Base-by-base conservation (phyloP, 1,140 invertebrate species). In the Metaphire vulgaris region DNA sequence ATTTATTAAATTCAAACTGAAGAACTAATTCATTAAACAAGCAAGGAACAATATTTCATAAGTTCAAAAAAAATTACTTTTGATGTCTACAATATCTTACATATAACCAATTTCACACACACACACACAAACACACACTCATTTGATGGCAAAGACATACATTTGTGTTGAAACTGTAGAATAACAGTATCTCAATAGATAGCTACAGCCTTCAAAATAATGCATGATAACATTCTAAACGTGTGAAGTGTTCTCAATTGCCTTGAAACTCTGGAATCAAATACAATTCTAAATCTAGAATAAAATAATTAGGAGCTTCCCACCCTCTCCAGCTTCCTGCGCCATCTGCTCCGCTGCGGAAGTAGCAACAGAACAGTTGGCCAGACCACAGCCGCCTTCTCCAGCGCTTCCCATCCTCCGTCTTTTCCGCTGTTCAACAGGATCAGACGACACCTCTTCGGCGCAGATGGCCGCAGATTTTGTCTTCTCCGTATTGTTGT, bases 311-410 rank as follows among this genome's bases (percentile, higher is more conserved):
- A n/a, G n/a, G n/a, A n/a, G n/a, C n/a, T 69, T 68, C 69, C 31
- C 69, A 32, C 69, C 66, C 1, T 32, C 73, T 41, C 33, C 66
- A 64, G 33, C 41, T 29, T 74, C 73, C 79, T 33, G 56, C 69
- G 6, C 41, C 73, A 26, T 79, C 64, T 16, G 15, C n/a, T n/a
- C n/a, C n/a, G n/a, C n/a, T n/a, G n/a, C n/a, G n/a, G n/a, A n/a
- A 66, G 69, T 67, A 28, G 29, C 69, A 16, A 65, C 68, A 33
- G 16, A 29, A 26, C 12, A 41, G 29, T n/a, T 14, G 12, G 33
- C 73, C n/a, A 14, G 12, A 30, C 67, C 41, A 70, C 31, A 29
- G 32, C 67, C 41, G 31, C 15, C 74, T 32, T 72, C 67, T 64
- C 21, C 33, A 67, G 64, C 56, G 2, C 41, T 56, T 56, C 41